These are phyloP conservation scores for Drosophila infuscata DNA, from an alignment of 2,888 invertebrate species.

Conservation along the genomic window DNA sequence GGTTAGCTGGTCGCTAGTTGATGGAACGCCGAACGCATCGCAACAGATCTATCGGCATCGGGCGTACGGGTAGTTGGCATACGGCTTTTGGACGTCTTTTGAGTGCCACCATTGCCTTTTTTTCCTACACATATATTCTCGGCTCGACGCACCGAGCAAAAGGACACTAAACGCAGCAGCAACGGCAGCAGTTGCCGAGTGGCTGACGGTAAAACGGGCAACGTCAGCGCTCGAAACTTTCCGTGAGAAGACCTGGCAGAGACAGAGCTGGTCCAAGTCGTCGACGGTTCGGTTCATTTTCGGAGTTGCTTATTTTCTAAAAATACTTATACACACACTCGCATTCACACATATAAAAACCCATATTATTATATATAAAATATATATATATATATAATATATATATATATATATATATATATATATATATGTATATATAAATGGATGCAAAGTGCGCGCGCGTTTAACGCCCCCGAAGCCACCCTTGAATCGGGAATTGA, in stretches of 20 bases:
- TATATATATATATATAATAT: slow-evolving; percentile 66
- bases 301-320: slow-evolving; percentile 81
- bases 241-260: slow-evolving; percentile 61
- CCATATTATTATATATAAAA: slow-evolving; percentile 76
- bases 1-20: slow-evolving; percentile 64
- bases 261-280: slow-evolving; percentile 79
- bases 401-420: slow-evolving; percentile 47
- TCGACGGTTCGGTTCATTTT: slow-evolving; percentile 80
- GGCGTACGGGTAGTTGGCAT: slow-evolving; percentile 83
- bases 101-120: slow-evolving; percentile 83
- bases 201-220: slow-evolving; percentile 50
- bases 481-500: slow-evolving; percentile 35
- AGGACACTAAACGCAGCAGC: slow-evolving; percentile 58
- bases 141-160: slow-evolving; percentile 76
- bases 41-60: slow-evolving; percentile 82
- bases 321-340: slow-evolving; percentile 66
- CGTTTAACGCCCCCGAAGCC: slow-evolving; percentile 67
- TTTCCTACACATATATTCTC: slow-evolving; percentile 72
- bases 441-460: slow-evolving; percentile 70
- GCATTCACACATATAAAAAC: slow-evolving; percentile 52
- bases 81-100: slow-evolving; percentile 84
- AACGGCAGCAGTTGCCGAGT: slow-evolving; percentile 48
- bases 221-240: slow-evolving; percentile 41
- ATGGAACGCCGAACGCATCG: slow-evolving; percentile 82
- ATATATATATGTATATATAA: slow-evolving; percentile 40